Base-by-base conservation (phyloP, 2,888 invertebrate genomes). In the Salpingus planirostris region DNA sequence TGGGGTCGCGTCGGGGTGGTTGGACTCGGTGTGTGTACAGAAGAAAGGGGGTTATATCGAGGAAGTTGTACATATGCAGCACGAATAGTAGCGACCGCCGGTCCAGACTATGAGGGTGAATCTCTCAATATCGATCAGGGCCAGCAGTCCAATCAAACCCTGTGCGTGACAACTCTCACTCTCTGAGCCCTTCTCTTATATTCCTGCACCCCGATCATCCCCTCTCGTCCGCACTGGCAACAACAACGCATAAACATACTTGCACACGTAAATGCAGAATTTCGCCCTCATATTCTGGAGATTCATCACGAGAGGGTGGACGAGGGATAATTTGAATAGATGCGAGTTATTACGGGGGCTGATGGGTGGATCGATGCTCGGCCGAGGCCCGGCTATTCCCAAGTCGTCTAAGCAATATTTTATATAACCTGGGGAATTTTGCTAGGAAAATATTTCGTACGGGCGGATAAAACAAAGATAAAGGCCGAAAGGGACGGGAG, bases 91-190 rank as follows among this genome's bases (percentile, higher is more conserved):
- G 55, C 53, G 47, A 48, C 50, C n/a, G n/a, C n/a, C 58, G 54
- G 58, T 57, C 57, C 58, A 58, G 55, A 54, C 50, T n/a, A n/a
- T n/a, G 51, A 53, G 58, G 59, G 61, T 59, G 60, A 60, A 60
- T 62, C 60, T 62, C 56, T 58, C 58, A 59, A 62, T 63, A 62
- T 62, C 61, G 62, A 62, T 62, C 60, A 60, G n/a, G n/a, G 60
- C 42, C 52, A 56, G 60, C 55, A 60, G 63, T 56, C 64, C 64
- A 64, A 64, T 64, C 63, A 64, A 64, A 61, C 60, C 56, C 54
- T 62, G 64, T 64, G 64, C 64, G 64, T 64, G 64, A 64, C 63
- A 64, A 60, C 61, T 62, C 59, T 62, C 62, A 57, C 62, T 62
- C 55, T 58, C 54, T 48, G 49, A 39, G 48, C 51, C 54, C 52